phyloP scores from a whole-genome alignment of 1,140 invertebrate species.

The Drosophila equinoxialis region DNA sequence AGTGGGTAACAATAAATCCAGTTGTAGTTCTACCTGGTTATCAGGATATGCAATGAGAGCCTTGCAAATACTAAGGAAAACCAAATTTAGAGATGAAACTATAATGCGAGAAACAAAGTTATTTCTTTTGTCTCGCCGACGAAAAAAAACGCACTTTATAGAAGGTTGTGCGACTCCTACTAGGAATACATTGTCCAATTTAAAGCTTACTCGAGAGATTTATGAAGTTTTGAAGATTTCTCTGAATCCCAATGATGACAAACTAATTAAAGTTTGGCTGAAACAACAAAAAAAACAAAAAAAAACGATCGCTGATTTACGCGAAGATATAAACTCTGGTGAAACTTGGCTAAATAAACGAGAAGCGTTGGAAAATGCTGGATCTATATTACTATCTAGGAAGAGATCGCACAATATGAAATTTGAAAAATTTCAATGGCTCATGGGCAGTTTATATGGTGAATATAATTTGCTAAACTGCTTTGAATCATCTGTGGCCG shows the following conservation, averaged over 20 bases:
- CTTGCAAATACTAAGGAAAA: not conserved
- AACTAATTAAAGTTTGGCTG: not conserved
- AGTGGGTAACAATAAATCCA: not conserved
- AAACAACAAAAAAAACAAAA: not conserved
- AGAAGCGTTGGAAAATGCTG: constrained; percentile 18
- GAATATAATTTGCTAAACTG: not conserved
- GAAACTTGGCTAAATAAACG: constrained; percentile 9
- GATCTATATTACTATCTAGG: not conserved
- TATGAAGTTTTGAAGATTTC: constrained; percentile 8
- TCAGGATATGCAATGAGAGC: constrained; percentile 21
- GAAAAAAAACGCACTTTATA: not conserved
- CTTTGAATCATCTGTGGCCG: constrained; percentile 36
- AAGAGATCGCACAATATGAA: not conserved
- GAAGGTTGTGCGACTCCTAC: constrained; percentile 16
- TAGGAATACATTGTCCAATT: not conserved
- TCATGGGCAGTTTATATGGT: constrained; percentile 2
- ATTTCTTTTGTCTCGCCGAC: constrained; percentile 15
- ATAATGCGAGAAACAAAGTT: not conserved
- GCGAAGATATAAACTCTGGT: not conserved
- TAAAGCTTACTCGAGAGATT: constrained; percentile 30
- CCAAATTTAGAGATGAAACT: not conserved
- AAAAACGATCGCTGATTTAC: too few relatives aligned
- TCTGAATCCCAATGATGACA: not conserved
- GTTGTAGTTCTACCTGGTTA: constrained; percentile 38
- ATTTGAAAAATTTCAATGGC: constrained; percentile 11